A percentile compares a stretch with the other conserved stretches of the same genome.
These are phyloP conservation scores for Pangasius mekongensis DNA, from an alignment of 2,797 vertebrate species.

Conservation along the genomic window DNA sequence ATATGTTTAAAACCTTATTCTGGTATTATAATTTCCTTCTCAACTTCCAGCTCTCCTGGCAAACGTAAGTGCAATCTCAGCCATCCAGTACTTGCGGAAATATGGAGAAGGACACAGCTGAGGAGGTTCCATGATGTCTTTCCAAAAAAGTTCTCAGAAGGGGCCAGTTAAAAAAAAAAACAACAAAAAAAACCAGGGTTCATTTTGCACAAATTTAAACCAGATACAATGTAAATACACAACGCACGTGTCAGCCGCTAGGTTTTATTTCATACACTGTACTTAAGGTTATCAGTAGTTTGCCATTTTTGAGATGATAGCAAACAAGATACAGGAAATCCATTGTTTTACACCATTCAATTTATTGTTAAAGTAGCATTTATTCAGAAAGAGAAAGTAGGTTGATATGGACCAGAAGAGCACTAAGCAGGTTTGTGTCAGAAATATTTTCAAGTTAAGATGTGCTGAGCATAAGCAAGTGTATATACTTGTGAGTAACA, in stretches of 20 bases:
- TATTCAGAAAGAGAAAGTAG: constrained; percentile 41
- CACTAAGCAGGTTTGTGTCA: constrained; percentile 41
- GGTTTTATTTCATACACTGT: not conserved
- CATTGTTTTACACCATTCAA: constrained; percentile 6
- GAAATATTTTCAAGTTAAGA: constrained; percentile 35
- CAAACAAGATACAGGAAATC: constrained; percentile 38
- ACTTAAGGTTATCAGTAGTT: not conserved
- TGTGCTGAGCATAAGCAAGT: constrained; percentile 42
- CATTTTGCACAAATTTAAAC: constrained; percentile 47
- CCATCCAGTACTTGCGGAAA: constrained; percentile 90
- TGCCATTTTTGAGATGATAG: not conserved
- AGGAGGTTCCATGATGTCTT: constrained; percentile 60
- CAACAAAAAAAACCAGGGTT: constrained; percentile 31
- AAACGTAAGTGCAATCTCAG: constrained; percentile 91
- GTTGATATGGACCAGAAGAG: constrained; percentile 65
- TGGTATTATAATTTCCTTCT: constrained; percentile 25
- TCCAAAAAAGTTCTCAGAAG: constrained; percentile 60
- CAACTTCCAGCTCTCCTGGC: constrained; percentile 86
- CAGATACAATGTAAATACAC: constrained; percentile 48
- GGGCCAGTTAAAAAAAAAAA: constrained; percentile 64
- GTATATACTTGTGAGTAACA: constrained; percentile 11
- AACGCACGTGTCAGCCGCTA: not conserved
- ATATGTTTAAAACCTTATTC: constrained; percentile 34
- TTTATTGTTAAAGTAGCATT: constrained; percentile 33
- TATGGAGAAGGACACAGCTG: constrained; percentile 68